Percentiles rank a stretch among this genome's conserved stretches.
These are phyloP conservation scores for Fissipunctia ypsillon DNA, from an alignment of 2,888 invertebrate genomes.

Conservation along the genomic window DNA sequence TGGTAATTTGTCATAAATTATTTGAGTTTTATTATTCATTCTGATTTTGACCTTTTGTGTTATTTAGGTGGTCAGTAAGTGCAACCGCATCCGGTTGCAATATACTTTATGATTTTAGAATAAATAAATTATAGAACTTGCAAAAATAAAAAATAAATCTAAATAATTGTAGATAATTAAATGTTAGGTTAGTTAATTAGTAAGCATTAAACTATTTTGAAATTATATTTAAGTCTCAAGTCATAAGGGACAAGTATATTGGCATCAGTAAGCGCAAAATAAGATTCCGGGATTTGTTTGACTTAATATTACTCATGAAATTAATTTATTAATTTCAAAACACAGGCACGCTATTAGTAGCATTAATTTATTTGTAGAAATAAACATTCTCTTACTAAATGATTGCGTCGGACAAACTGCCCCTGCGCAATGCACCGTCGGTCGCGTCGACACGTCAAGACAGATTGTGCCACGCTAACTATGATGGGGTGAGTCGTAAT, in stretches of 20 bases:
- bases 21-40: slow-evolving; percentile 27
- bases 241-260: no score
- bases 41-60: slow-evolving; percentile 21
- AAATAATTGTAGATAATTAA: slow-evolving; percentile 2
- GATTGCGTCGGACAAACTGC: slow-evolving; percentile 2
- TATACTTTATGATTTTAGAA: not conserved
- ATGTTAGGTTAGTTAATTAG: not conserved
- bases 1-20: slow-evolving; percentile 41
- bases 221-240: no score
- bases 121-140: slow-evolving; percentile 6
- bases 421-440: slow-evolving; percentile 28
- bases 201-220: not conserved
- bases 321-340: not conserved
- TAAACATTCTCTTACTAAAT: slow-evolving; percentile 17
- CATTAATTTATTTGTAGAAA: not conserved
- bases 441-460: slow-evolving; percentile 43
- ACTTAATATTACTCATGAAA: not conserved
- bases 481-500: slow-evolving; percentile 67
- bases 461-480: slow-evolving; percentile 71
- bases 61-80: slow-evolving; percentile 19
- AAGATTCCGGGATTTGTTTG: not conserved
- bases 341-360: not conserved
- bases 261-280: no score
- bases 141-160: not conserved
- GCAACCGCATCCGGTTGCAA: slow-evolving; percentile 32